These are phyloP conservation scores for Nematopogon swammerdamellus DNA, from an alignment of 2,888 invertebrate species.

Conservation along the genomic window DNA sequence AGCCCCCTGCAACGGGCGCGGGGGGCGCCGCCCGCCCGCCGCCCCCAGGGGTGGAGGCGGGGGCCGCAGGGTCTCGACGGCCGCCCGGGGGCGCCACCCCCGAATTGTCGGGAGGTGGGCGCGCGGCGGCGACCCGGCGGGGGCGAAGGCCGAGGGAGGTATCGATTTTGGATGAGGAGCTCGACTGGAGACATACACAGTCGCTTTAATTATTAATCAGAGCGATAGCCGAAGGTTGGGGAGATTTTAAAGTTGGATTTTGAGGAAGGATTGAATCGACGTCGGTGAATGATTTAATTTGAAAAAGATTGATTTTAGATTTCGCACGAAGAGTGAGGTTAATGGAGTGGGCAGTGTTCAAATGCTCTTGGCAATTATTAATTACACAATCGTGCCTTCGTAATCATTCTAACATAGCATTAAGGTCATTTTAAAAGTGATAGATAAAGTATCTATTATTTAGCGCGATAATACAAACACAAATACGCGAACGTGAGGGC, in stretches of 20 bases:
- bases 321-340: no score
- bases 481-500: no score
- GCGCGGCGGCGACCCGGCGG: neutral
- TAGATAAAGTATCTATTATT: no score
- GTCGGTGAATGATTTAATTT: no score
- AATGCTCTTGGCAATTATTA: no score
- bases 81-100: conserved; percentile 1
- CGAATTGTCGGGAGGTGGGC: neutral
- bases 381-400: no score
- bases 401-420: no score
- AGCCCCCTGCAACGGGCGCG: conserved; percentile 2
- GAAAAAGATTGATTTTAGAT: no score
- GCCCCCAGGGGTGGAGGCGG: neutral
- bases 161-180: conserved; percentile 56
- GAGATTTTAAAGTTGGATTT: neutral
- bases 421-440: no score
- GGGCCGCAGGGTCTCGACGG: neutral
- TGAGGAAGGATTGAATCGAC: no score
- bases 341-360: no score
- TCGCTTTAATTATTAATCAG: neutral
- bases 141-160: conserved; percentile 14
- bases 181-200: conserved; percentile 49
- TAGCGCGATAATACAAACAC: no score
- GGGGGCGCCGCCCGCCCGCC: conserved; percentile 4
- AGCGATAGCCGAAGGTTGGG: neutral